These are phyloP conservation scores for Leptobrachium leishanense DNA, from an alignment of 2,113 vertebrate genomes.

Conservation along the genomic window DNA sequence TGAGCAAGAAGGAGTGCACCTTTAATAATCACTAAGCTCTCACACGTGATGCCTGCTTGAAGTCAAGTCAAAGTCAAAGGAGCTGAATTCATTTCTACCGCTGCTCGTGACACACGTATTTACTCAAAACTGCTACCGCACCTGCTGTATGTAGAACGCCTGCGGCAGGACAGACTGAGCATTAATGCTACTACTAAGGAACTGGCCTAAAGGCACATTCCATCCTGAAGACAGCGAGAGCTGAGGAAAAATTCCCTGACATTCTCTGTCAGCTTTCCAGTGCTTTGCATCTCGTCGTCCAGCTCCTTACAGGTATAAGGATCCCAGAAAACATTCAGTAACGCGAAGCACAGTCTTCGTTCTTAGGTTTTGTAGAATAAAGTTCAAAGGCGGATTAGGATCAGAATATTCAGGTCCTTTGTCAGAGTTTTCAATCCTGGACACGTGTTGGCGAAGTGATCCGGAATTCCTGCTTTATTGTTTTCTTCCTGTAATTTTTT, in stretches of 20 bases:
- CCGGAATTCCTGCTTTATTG: not conserved
- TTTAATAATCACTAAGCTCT: slow-evolving; percentile 51
- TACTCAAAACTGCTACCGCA: slow-evolving; percentile 45
- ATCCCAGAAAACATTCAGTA: not conserved
- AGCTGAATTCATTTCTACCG: slow-evolving; percentile 21
- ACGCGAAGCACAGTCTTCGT: too few relatives aligned
- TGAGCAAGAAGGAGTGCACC: slow-evolving; percentile 35
- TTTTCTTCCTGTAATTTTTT: not conserved
- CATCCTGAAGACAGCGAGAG: not conserved
- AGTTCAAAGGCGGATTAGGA: not conserved
- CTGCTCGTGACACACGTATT: slow-evolving; percentile 20
- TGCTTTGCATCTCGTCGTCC: not conserved
- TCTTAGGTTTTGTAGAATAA: not conserved
- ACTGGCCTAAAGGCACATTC: slow-evolving; percentile 49
- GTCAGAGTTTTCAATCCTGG: not conserved
- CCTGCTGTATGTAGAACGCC: slow-evolving; percentile 58
- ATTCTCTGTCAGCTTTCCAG: not conserved
- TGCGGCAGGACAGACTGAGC: slow-evolving; percentile 40
- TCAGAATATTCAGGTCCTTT: not conserved
- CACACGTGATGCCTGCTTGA: slow-evolving; percentile 50
- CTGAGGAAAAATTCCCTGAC: not conserved
- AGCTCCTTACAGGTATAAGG: not conserved
- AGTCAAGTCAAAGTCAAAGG: slow-evolving; percentile 62
- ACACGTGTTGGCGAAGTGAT: not conserved
- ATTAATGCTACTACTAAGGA: slow-evolving; percentile 41